Evolutionary conservation across 2,797 vertebrate species (phyloP).

Genomic region (Brachymystax lenok): DNA sequence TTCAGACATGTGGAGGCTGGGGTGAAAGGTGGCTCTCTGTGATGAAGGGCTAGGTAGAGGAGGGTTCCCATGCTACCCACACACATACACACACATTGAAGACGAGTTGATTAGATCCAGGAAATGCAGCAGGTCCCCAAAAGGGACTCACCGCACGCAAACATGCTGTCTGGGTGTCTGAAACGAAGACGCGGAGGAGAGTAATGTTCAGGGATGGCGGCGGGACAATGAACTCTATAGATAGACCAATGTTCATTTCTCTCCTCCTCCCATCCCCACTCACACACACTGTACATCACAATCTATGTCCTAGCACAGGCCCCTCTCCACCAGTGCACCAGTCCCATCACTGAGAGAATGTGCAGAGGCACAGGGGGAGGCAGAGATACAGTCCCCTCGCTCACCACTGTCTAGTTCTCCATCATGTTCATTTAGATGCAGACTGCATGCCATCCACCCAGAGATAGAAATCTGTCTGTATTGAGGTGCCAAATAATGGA

Average conservation of each 20-base stretch:
- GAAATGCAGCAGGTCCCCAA: slow-evolving; percentile 68
- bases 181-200: slow-evolving; percentile 56
- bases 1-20: slow-evolving; percentile 73
- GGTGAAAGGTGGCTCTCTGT: slow-evolving; percentile 34
- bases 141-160: slow-evolving; percentile 57
- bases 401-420: slow-evolving; percentile 6
- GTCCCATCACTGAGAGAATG: slow-evolving; percentile 16
- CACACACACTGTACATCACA: slow-evolving; percentile 2
- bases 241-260: slow-evolving; percentile 35
- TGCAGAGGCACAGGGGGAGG: slow-evolving; percentile 12
- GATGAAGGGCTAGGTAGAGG: slow-evolving; percentile 70
- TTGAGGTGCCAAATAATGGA: slow-evolving; percentile 66
- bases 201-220: slow-evolving; percentile 53
- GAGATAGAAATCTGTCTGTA: slow-evolving; percentile 65
- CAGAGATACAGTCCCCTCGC: neutral
- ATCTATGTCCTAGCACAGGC: slow-evolving; percentile 4
- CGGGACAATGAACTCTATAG: slow-evolving; percentile 66
- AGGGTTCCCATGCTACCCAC: neutral
- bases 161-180: slow-evolving; percentile 72
- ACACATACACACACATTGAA: neutral
- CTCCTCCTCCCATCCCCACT: slow-evolving; percentile 48
- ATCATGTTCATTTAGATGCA: slow-evolving; percentile 37
- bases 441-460: slow-evolving; percentile 41
- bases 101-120: slow-evolving; percentile 76
- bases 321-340: slow-evolving; percentile 1